Conservation (phyloP, 2,113 vertebrate species). For the Mus pahari region DNA sequence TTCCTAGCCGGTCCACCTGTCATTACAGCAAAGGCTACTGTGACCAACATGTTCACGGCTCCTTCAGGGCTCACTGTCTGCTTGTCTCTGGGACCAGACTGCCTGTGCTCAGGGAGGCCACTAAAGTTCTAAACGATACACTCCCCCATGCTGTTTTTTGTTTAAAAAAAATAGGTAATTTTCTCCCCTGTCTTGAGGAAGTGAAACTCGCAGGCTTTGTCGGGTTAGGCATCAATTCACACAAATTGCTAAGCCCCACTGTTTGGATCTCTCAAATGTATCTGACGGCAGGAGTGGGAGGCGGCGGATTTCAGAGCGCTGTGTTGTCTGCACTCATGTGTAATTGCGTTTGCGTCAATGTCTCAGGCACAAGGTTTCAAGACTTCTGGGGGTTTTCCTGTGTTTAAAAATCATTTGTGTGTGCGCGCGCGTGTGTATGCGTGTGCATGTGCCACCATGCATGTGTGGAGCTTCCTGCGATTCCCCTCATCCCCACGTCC, state of each 20-base stretch:
- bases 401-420: not conserved
- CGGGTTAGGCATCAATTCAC: conserved; percentile 72
- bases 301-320: conserved; percentile 63
- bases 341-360: conserved; percentile 16
- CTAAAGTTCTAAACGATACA: not conserved
- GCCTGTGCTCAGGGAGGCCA: not conserved
- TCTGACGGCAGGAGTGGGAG: conserved; percentile 80
- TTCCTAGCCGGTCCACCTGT: not conserved
- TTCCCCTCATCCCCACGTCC: too few species aligned
- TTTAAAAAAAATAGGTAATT: conserved; percentile 51
- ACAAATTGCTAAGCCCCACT: conserved; percentile 75
- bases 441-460: too few species aligned
- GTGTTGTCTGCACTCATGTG: conserved; percentile 61
- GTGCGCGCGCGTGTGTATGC: not conserved
- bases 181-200: conserved; percentile 55
- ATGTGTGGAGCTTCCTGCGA: not conserved
- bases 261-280: conserved; percentile 79
- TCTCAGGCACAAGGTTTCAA: not conserved
- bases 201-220: conserved; percentile 62
- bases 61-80: not conserved
- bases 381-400: not conserved
- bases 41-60: not conserved
- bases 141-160: conserved; percentile 51
- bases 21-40: not conserved
- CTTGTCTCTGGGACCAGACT: not conserved